Base-by-base conservation (phyloP, 2,113 vertebrate species). In the Rana temporaria region DNA sequence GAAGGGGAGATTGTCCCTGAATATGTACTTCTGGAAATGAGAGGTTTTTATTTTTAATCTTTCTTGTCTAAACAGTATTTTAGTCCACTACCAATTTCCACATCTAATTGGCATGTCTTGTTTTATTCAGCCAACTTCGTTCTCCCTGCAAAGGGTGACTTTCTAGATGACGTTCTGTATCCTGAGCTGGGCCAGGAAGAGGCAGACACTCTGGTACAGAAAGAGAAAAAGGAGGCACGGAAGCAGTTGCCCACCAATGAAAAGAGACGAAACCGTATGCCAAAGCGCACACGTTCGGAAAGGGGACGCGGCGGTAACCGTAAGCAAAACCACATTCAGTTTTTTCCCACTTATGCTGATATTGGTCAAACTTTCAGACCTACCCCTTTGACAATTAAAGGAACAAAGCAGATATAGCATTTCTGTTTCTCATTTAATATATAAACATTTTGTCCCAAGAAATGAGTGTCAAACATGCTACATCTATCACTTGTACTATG, bases 11-110 rank as follows among this genome's bases (percentile, higher is more conserved):
- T 91, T 16, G 91, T 97, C 81, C 95, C 96, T 2, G 92, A 96
- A 69, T 94, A 91, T 0, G 92, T 94, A 18, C 93, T 98, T 81
- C 92, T 96, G 60, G 96, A 97, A 87, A 93, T 95, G 87, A 96
- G 96, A 96, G 96, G 96, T 98, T 32, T 1, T 3, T 53, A 48
- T 98, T 32, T 1, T 3, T 53, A 48, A 14, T 30, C 11, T 22
- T 17, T 8, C 24, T 19, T 19, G 22, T 67, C 7, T 12, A 4
- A 16, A 18, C 17, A 16, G 52, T 57, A 60, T 2, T 60, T 60
- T 7, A 4, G 18, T n/a, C 59, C 20, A 19, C 12, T 19, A 0
- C 6, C 34, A 4, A 4, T 72, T 74, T 60, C 15, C 52, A 79
- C 16, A n/a, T 22, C 22, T 18, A 22, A 19, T 5, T 42, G 6